Base-by-base conservation (phyloP, 2,888 invertebrate genomes). In the Cephonodes hylas region DNA sequence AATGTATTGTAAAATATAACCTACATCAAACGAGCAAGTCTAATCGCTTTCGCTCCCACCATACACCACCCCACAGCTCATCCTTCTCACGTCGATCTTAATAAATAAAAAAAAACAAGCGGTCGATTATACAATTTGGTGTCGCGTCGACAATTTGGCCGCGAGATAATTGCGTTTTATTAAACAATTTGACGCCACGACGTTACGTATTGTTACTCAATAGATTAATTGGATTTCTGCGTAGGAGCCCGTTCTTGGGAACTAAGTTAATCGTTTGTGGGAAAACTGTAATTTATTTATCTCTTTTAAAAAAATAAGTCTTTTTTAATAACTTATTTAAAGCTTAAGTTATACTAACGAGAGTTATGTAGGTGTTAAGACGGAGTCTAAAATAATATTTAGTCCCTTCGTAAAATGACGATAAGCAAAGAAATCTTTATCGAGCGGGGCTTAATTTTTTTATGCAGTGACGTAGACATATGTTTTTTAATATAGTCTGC, bases 21-120 rank as follows among this genome's bases (percentile, higher is more conserved):
- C n/a, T n/a, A n/a, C n/a, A n/a, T n/a, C n/a, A n/a, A 45, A 3
- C 13, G 6, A 25, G 18, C 15, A 48, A 48, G 15, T 48, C 0
- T 13, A 31, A 56, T 58, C 71, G 73, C 72, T 68, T 63, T 58
- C 63, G 69, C 65, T 61, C 67, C 63, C 67, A 62, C 59, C 60
- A 69, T 67, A 53, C 38, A 57, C 65, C 71, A 71, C 63, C 68
- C 65, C 62, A 61, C 59, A 64, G 59, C 59, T 71, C 70, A 71
- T 73, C 68, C 79, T 85, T 90, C 88, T 81, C 90, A 90, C 83
- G 86, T 89, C 91, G 89, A 84, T 92, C 89, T 83, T 80, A 86
- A 91, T 90, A 83, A 72, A 59, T 46, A 66, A 85, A 86, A 84
- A 79, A 74, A 71, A 79, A 85, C n/a, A 81, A 83, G 71, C 84